These are phyloP conservation scores for Microplitis deprimator DNA, from an alignment of 2,888 invertebrate genomes.

Conservation along the genomic window DNA sequence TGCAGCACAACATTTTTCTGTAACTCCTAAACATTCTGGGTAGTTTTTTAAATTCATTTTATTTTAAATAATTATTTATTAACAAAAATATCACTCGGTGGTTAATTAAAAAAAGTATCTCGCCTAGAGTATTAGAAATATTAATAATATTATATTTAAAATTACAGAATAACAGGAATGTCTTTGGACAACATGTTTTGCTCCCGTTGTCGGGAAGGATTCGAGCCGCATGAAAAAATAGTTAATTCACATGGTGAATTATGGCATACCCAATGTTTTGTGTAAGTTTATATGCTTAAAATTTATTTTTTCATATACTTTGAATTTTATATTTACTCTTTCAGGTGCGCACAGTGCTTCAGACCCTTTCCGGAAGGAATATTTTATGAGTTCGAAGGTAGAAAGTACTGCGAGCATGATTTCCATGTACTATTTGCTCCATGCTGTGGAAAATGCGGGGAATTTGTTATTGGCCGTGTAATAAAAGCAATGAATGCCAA, in stretches of 20 bases:
- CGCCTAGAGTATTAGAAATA: no score
- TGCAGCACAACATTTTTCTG: neutral
- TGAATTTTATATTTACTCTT: constrained; percentile 43
- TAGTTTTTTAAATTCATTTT: constrained; percentile 5
- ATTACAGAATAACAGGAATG: constrained; percentile 77
- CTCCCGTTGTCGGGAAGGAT: constrained; percentile 95
- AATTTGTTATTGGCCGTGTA: constrained; percentile 98
- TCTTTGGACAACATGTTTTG: constrained; percentile 94
- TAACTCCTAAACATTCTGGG: constrained; percentile 20
- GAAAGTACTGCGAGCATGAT: constrained; percentile 99
- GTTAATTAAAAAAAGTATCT: no score
- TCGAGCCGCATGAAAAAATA: constrained; percentile 97
- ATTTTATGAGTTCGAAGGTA: constrained; percentile 98
- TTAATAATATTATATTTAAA: constrained; percentile 35
- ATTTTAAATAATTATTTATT: neutral
- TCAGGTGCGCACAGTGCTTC: constrained; percentile 98
- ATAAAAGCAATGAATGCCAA: constrained; percentile 99
- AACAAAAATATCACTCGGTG: neutral
- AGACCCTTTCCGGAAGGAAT: constrained; percentile 97
- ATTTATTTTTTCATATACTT: neutral
- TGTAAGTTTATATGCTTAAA: constrained; percentile 78
- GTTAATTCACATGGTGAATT: constrained; percentile 98
- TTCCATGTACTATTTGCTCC: constrained; percentile 98
- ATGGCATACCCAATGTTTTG: constrained; percentile 99
- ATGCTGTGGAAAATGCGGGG: constrained; percentile 86